Evolutionary conservation across 2,888 invertebrate species (phyloP).

Genomic region (Trisateles emortualis): DNA sequence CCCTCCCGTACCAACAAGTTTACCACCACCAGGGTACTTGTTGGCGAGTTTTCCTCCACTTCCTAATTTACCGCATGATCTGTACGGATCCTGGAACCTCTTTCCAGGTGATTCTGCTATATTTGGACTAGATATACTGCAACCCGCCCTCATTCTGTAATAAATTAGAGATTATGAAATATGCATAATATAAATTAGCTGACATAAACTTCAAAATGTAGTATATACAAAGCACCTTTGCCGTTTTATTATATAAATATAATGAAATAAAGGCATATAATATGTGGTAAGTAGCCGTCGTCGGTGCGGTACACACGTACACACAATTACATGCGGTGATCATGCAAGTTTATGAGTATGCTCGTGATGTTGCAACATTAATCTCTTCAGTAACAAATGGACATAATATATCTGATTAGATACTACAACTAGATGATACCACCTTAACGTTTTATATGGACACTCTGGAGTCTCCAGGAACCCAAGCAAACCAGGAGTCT

Average conservation of each 20-base stretch:
- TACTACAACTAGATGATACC: not conserved
- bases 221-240: not conserved
- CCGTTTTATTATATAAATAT: not conserved
- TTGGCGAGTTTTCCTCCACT: conserved; percentile 73
- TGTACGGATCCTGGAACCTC: conserved; percentile 77
- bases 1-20: conserved; percentile 72
- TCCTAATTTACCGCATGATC: conserved; percentile 80
- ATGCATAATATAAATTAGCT: not conserved
- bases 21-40: conserved; percentile 77
- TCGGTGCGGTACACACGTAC: conserved; percentile 29
- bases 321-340: conserved; percentile 60
- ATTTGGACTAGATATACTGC: conserved; percentile 82
- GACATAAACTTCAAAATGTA: not conserved
- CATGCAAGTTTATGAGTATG: conserved; percentile 53
- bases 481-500: conserved; percentile 19
- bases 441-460: conserved; percentile 25
- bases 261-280: not conserved
- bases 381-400: conserved; percentile 12
- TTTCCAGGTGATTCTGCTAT: conserved; percentile 71
- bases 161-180: conserved; percentile 11
- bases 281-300: conserved; percentile 25
- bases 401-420: not conserved
- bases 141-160: conserved; percentile 77
- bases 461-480: conserved; percentile 45
- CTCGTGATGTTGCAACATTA: conserved; percentile 44